These are phyloP conservation scores for Auanema sp. DNA, from an alignment of 2,888 invertebrate genomes.

Conservation along the genomic window DNA sequence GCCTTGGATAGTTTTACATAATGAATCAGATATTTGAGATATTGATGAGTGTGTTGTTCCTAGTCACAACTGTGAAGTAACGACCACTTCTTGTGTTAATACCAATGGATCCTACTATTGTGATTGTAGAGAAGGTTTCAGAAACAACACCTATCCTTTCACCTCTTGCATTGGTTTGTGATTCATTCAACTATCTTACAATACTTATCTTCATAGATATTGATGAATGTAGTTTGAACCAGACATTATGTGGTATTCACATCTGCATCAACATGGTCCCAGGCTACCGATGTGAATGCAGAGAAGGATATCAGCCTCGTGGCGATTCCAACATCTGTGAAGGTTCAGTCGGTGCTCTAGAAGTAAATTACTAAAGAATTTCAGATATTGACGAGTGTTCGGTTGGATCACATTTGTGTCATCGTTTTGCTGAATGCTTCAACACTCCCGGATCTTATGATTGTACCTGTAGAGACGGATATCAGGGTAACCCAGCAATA, in stretches of 20 bases:
- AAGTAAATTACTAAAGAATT: not conserved
- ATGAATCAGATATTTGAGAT: constrained; percentile 9
- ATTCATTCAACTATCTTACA: not conserved
- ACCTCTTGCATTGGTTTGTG: constrained; percentile 10
- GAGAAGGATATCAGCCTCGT: not conserved
- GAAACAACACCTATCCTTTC: constrained; percentile 14
- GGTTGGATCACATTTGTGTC: not conserved
- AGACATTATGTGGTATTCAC: constrained; percentile 10
- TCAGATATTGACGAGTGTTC: constrained; percentile 17
- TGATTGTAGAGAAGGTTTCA: constrained; percentile 13
- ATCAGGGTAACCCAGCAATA: not conserved
- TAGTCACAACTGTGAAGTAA: constrained; percentile 3
- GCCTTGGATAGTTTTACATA: not conserved
- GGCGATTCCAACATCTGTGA: not conserved
- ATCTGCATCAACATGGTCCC: constrained; percentile 7
- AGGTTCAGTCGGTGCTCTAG: not conserved
- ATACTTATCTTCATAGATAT: constrained; percentile 1
- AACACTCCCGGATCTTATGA: constrained; percentile 11
- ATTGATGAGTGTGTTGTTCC: constrained; percentile 12
- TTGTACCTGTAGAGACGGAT: constrained; percentile 15
- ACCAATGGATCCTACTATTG: constrained; percentile 10
- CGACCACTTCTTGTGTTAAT: constrained; percentile 13
- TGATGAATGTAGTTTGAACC: constrained; percentile 7
- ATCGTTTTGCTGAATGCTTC: constrained; percentile 4
- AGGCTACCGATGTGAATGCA: constrained; percentile 10